Conservation (phyloP, 2,888 invertebrate genomes). For the Hyposoter didymator region DNA sequence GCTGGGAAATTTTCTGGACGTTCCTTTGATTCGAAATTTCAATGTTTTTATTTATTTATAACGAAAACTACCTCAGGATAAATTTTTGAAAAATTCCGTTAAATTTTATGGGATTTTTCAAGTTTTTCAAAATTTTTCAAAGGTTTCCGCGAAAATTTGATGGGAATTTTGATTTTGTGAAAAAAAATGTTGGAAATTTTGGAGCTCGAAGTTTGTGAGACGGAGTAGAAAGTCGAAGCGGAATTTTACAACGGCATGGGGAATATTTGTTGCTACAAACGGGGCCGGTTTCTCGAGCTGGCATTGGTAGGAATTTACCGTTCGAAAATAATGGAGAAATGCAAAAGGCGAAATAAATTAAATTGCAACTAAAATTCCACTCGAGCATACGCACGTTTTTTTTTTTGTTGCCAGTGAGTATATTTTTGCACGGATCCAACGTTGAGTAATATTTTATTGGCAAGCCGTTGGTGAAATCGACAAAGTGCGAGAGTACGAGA, state of each 20-base stretch:
- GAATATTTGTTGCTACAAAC: slow-evolving; percentile 2
- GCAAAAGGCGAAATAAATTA: slow-evolving; percentile 3
- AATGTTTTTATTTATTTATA: too few relatives aligned
- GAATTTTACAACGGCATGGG: neutral
- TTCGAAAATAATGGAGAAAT: slow-evolving; percentile 15
- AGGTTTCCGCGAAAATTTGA: neutral
- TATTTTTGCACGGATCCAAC: neutral
- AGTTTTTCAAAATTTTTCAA: neutral
- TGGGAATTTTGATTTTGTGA: neutral
- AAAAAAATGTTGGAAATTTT: too few relatives aligned
- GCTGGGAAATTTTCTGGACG: too few relatives aligned
- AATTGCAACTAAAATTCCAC: slow-evolving; percentile 30
- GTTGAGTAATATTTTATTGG: slow-evolving; percentile 52
- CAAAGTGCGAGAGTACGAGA: slow-evolving; percentile 29
- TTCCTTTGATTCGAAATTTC: too few relatives aligned
- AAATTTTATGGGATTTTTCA: too few relatives aligned
- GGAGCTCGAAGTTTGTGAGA: neutral
- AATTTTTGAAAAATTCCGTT: too few relatives aligned
- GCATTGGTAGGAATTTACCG: neutral
- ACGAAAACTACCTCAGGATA: too few relatives aligned
- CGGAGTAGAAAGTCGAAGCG: neutral
- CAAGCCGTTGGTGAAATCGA: slow-evolving; percentile 45
- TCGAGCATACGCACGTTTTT: slow-evolving; percentile 14
- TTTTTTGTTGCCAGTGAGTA: neutral
- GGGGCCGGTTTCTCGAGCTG: neutral